phyloP scores from a whole-genome alignment of 2,113 vertebrate genomes.

The Thermophis baileyi region DNA sequence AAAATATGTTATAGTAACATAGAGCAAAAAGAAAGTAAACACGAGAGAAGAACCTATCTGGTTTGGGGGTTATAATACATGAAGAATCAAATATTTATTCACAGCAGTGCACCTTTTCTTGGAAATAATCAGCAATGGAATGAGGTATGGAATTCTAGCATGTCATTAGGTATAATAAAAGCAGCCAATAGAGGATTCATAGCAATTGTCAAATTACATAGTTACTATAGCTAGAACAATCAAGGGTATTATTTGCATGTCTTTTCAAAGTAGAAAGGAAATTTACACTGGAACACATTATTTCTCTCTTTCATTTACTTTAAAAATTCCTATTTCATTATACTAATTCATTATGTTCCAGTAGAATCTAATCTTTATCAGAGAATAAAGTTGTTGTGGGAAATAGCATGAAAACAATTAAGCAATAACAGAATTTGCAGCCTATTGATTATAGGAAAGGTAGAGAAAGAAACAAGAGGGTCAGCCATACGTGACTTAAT shows the following conservation, averaged over 20 bases:
- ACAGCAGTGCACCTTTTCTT: neutral
- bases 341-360: neutral
- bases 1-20: slow-evolving; percentile 17
- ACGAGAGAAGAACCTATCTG: neutral
- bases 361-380: neutral
- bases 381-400: neutral
- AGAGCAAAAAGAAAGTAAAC: slow-evolving; percentile 12
- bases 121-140: neutral
- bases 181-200: neutral
- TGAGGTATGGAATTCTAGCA: slow-evolving; percentile 4
- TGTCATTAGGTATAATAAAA: neutral
- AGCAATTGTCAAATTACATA: neutral
- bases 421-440: neutral
- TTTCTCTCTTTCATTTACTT: neutral
- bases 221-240: slow-evolving; percentile 16
- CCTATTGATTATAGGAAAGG: neutral
- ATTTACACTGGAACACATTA: neutral
- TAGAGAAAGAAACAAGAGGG: neutral
- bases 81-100: slow-evolving; percentile 19
- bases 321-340: neutral
- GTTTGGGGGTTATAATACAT: neutral
- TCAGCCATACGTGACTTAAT: neutral
- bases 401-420: neutral
- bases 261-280: slow-evolving; percentile 32
- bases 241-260: slow-evolving; percentile 8